Percentiles rank a stretch among this genome's conserved stretches.
phyloP scores from a whole-genome alignment of 2,888 invertebrate species.

The Bellardia pandia region DNA sequence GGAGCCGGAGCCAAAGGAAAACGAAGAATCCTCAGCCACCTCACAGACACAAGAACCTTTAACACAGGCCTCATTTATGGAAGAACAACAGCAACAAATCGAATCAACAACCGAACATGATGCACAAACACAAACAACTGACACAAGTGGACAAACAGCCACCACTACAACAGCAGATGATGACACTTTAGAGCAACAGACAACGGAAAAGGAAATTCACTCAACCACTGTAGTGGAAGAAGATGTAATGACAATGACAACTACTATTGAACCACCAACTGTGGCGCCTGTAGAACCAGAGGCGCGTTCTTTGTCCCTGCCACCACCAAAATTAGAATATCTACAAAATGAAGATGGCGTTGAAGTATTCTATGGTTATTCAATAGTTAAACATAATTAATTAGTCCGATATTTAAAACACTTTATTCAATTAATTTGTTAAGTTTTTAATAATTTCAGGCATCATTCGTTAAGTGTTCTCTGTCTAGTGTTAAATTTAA shows the following conservation, averaged over 20 bases:
- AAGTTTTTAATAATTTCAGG: neutral
- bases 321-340: conserved; percentile 77
- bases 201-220: conserved; percentile 35
- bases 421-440: conserved; percentile 50
- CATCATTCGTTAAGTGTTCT: conserved; percentile 8
- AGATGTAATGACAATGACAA: conserved; percentile 29
- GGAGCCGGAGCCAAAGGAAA: neutral
- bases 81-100: conserved; percentile 57
- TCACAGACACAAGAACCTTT: conserved; percentile 1
- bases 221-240: conserved; percentile 39
- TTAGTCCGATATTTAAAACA: neutral
- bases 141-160: neutral
- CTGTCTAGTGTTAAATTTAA: conserved; percentile 46
- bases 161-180: conserved; percentile 25
- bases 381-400: conserved; percentile 77
- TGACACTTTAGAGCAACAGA: conserved; percentile 9
- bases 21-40: neutral
- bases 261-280: conserved; percentile 27
- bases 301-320: conserved; percentile 68
- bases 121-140: conserved; percentile 34
- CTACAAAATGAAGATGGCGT: conserved; percentile 80
- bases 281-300: conserved; percentile 65
- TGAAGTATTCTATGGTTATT: conserved; percentile 81
- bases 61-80: conserved; percentile 44
- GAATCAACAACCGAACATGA: conserved; percentile 50